Base-by-base conservation (phyloP, 1,140 invertebrate genomes). In the Geopemphigus sp. region DNA sequence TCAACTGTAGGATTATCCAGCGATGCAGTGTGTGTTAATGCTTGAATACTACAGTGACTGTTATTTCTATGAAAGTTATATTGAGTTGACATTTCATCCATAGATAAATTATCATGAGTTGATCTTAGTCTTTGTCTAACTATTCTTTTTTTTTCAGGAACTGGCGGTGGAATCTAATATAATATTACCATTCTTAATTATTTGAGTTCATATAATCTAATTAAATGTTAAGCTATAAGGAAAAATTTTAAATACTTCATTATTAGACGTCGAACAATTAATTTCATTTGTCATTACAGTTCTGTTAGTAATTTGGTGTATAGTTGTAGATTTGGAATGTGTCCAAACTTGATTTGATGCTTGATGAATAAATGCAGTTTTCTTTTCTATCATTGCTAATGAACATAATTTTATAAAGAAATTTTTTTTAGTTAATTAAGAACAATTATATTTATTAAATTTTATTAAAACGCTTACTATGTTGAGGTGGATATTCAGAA, bases 81-180 rank as follows among this genome's bases (percentile, higher is more conserved):
- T 61, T 78, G 74, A n/a, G 74, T 78, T 17, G 56, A 39, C 74
- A 78, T 61, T 78, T 78, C 74, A 78, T 78, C 74, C 74, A 78
- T 78, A 26, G 74, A 78, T 78, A 78, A 78, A 63, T 78, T 78
- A 11, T 78, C 74, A 78, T 78, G 50, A 47, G 74, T 78, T 12
- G 57, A 59, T 29, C 57, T 61, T 5, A 78, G 17, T n/a, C 53
- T 74, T 74, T 74, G 72, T 29, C 74, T 59, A 26, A 50, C n/a
- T 26, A 47, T 47, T 5, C 73, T 54, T 24, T 45, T 78, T 78
- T 78, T 78, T 78, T 78, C 74, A 29, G 74, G 74, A 15, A 78
- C 74, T 5, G 74, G 74, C n/a, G 74, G 74, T 19, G 74, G 74
- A 78, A 78, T 63, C 74, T 78, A 63, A 24, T 24, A 17, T n/a